phyloP scores from a whole-genome alignment of 2,113 vertebrate species.

The Lepisosteus oculatus region DNA sequence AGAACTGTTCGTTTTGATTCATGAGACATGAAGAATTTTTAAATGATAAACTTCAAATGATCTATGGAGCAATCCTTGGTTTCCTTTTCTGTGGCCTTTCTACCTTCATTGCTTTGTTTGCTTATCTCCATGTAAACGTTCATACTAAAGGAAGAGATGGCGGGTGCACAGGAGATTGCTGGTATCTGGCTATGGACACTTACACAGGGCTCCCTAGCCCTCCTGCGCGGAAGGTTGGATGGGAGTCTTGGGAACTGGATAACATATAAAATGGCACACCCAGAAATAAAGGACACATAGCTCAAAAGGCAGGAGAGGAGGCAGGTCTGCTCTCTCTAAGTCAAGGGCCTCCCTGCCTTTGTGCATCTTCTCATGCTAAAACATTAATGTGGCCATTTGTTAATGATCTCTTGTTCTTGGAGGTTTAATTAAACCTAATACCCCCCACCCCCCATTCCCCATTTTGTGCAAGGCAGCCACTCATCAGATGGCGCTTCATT shows the following conservation, averaged over 20 bases:
- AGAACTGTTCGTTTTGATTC: constrained; percentile 35
- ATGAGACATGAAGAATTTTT: constrained; percentile 31
- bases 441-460: constrained; percentile 19
- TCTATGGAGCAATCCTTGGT: constrained; percentile 51
- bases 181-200: constrained; percentile 35
- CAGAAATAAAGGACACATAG: constrained; percentile 26
- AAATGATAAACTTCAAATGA: constrained; percentile 43
- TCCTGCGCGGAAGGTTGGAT: constrained; percentile 44
- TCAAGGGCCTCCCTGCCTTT: constrained; percentile 48
- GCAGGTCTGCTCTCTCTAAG: constrained; percentile 43
- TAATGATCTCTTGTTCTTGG: constrained; percentile 41
- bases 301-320: constrained; percentile 43
- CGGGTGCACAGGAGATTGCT: constrained; percentile 64
- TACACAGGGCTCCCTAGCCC: constrained; percentile 25
- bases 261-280: constrained; percentile 48
- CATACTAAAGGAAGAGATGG: constrained; percentile 53
- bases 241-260: constrained; percentile 39
- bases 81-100: constrained; percentile 67
- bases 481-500: constrained; percentile 38
- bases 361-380: constrained; percentile 54
- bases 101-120: constrained; percentile 48
- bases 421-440: constrained; percentile 13
- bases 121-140: constrained; percentile 52
- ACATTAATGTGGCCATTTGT: constrained; percentile 39
- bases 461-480: constrained; percentile 47